These are phyloP conservation scores for Auanema freiburgensis DNA, from an alignment of 2,888 invertebrate species.

Conservation along the genomic window DNA sequence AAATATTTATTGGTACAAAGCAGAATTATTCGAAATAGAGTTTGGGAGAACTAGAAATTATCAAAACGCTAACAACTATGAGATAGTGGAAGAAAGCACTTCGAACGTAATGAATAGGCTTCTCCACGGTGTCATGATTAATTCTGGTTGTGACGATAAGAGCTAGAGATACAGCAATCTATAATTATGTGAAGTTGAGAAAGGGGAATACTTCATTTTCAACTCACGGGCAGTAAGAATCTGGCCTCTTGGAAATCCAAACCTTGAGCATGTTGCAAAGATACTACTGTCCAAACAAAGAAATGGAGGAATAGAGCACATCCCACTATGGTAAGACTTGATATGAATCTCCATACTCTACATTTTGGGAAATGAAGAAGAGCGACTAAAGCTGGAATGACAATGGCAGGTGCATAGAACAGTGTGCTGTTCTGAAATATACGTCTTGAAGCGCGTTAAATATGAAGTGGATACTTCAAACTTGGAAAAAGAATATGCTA, in stretches of 20 bases:
- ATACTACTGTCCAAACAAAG: slow-evolving; percentile 19
- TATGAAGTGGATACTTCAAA: slow-evolving; percentile 6
- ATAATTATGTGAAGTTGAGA: background rate
- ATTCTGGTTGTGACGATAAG: slow-evolving; percentile 14
- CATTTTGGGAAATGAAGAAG: slow-evolving; percentile 14
- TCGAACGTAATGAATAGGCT: slow-evolving; percentile 21
- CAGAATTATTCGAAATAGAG: background rate
- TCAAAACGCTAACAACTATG: slow-evolving; percentile 9
- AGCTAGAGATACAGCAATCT: slow-evolving; percentile 15
- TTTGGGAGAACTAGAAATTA: slow-evolving; percentile 8
- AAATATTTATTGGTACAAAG: too few species aligned
- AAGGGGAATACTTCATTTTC: background rate
- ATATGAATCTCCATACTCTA: slow-evolving; percentile 19
- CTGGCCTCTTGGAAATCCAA: slow-evolving; percentile 13
- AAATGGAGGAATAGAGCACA: slow-evolving; percentile 20
- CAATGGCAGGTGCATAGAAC: slow-evolving; percentile 18
- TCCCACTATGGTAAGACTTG: slow-evolving; percentile 14
- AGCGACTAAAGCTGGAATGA: slow-evolving; percentile 15
- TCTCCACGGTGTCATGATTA: slow-evolving; percentile 9
- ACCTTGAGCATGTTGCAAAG: slow-evolving; percentile 11
- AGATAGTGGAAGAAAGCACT: slow-evolving; percentile 8
- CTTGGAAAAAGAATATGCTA: slow-evolving; percentile 11
- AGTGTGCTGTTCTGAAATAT: slow-evolving; percentile 16
- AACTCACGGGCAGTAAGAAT: slow-evolving; percentile 19
- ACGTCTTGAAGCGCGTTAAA: background rate